Conservation (phyloP, 2,797 vertebrate species). For the Gymnopithys bicolor region DNA sequence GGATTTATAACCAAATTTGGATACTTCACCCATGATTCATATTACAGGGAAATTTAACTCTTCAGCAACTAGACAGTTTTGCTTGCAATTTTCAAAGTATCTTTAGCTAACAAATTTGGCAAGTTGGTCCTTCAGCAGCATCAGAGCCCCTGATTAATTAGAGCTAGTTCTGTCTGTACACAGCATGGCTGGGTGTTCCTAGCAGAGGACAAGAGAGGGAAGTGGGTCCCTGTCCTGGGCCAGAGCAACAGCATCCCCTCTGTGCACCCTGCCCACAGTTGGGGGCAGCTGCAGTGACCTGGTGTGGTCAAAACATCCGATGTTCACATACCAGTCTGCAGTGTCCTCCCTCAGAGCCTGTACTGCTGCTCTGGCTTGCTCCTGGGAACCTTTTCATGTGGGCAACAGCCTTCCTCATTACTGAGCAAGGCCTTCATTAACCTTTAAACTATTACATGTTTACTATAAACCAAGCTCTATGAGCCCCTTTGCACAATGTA, state of each 20-base stretch:
- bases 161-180: neutral
- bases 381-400: neutral
- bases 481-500: neutral
- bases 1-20: conserved; percentile 47
- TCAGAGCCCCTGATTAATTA: neutral
- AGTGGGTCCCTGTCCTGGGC: accelerated
- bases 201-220: neutral
- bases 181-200: accelerated
- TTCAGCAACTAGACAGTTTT: neutral
- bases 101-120: neutral
- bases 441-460: neutral
- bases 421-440: neutral
- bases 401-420: neutral
- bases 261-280: accelerated
- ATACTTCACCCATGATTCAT: neutral
- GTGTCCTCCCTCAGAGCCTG: accelerated
- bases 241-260: neutral
- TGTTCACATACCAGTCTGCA: accelerated
- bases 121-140: neutral
- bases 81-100: neutral
- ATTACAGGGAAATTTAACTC: conserved; percentile 42
- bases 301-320: accelerated
- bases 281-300: neutral
- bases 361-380: neutral
- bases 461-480: neutral